A percentile compares a stretch with the other conserved stretches of the same genome.
These are phyloP conservation scores for Chrysolina oricalcia DNA, from an alignment of 2,888 invertebrate genomes.

Conservation along the genomic window DNA sequence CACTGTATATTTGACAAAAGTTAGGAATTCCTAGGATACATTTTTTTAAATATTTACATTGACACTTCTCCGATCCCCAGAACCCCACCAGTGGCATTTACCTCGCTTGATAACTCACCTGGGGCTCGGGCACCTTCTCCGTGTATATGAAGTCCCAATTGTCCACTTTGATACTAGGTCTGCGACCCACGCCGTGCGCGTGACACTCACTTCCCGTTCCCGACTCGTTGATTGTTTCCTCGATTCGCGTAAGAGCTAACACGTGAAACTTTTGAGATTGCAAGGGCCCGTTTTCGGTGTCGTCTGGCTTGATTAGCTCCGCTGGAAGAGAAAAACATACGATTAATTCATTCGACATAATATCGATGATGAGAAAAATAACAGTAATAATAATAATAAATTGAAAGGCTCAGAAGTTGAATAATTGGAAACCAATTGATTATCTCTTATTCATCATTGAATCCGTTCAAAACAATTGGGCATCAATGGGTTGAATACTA, in stretches of 20 bases:
- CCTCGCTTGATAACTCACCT: constrained; percentile 41
- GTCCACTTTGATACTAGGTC: constrained; percentile 67
- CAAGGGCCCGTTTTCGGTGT: constrained; percentile 3
- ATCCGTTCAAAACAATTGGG: too few relatives aligned
- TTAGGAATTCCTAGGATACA: neutral
- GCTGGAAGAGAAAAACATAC: constrained; percentile 21
- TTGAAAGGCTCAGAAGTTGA: too few relatives aligned
- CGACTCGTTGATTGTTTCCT: constrained; percentile 59
- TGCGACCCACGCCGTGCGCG: constrained; percentile 56
- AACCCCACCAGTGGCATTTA: too few relatives aligned
- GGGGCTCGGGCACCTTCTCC: constrained; percentile 56
- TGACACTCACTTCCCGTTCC: constrained; percentile 45
- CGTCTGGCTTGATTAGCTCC: constrained; percentile 13
- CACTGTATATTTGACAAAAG: neutral
- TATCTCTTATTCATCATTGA: too few relatives aligned
- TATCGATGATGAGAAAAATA: too few relatives aligned
- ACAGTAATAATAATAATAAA: too few relatives aligned
- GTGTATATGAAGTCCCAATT: constrained; percentile 70
- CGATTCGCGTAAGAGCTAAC: constrained; percentile 66
- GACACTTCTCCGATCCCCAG: neutral
- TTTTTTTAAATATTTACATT: neutral
- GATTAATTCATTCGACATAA: neutral
- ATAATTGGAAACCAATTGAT: too few relatives aligned
- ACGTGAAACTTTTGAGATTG: constrained; percentile 66
- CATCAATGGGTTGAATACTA: too few relatives aligned